phyloP scores from a whole-genome alignment of 1,140 invertebrate species.

The Protaetia brevitarsis region DNA sequence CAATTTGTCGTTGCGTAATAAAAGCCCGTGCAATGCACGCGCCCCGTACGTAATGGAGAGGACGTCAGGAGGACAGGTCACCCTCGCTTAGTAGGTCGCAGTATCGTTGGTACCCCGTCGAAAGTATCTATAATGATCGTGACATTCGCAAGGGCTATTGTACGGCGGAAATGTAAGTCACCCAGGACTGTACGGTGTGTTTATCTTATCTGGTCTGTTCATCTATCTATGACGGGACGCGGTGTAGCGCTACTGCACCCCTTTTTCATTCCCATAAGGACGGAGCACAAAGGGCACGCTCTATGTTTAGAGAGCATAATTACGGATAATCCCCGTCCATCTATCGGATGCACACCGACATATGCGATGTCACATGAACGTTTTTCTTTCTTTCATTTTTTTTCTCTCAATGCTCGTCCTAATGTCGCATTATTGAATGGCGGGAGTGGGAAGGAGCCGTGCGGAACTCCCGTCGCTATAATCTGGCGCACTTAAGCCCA shows the following conservation, averaged over 20 bases:
- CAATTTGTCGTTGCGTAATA: background rate
- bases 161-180: constrained; percentile 38
- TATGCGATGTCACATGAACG: constrained; percentile 42
- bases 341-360: constrained; percentile 37
- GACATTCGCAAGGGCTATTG: constrained; percentile 40
- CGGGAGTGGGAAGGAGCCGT: background rate
- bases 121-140: constrained; percentile 22
- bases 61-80: background rate
- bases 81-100: background rate
- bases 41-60: background rate
- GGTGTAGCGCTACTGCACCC: constrained; percentile 1
- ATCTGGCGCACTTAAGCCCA: constrained; percentile 21
- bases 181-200: constrained; percentile 37
- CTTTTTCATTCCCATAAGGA: constrained; percentile 42
- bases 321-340: constrained; percentile 44
- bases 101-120: constrained; percentile 5
- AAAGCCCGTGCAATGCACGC: background rate
- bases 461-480: constrained; percentile 18
- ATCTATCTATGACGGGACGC: constrained; percentile 33
- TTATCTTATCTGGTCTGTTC: constrained; percentile 45
- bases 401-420: background rate
- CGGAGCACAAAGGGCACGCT: constrained; percentile 38
- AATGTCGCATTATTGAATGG: constrained; percentile 9
- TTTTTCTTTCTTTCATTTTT: constrained; percentile 21
- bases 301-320: constrained; percentile 46